Conservation (phyloP, 2,113 vertebrate species). For the Cephalopterus ornatus region DNA sequence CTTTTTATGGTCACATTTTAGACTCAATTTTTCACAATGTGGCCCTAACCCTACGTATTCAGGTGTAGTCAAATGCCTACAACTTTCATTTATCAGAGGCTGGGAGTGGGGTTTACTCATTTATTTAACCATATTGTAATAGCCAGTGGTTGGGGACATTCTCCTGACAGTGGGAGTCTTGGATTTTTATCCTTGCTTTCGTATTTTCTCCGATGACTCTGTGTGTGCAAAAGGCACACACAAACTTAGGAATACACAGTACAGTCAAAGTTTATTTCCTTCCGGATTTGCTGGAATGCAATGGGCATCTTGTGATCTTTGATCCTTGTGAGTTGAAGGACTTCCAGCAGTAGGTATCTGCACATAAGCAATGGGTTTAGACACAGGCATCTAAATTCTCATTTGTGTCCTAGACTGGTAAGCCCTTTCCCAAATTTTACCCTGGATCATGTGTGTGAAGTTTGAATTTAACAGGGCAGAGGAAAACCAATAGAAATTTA, state of each 20-base stretch:
- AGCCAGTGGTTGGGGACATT: neutral
- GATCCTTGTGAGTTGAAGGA: neutral
- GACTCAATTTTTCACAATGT: neutral
- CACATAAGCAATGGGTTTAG: neutral
- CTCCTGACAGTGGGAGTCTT: neutral
- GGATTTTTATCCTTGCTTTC: neutral
- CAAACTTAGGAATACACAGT: neutral
- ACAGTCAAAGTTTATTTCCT: neutral
- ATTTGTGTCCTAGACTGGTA: neutral
- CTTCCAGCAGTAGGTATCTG: neutral
- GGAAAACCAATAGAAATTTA: neutral
- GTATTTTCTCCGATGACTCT: neutral
- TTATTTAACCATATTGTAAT: neutral
- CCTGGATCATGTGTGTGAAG: neutral
- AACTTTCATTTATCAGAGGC: neutral
- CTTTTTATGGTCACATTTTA: neutral
- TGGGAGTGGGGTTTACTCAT: neutral
- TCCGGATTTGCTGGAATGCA: neutral
- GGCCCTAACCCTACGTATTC: neutral
- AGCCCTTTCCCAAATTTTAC: neutral
- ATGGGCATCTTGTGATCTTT: neutral
- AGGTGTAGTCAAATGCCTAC: neutral
- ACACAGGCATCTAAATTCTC: neutral
- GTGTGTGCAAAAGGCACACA: accelerated
- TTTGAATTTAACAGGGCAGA: neutral